A percentile compares a stretch with the other conserved stretches of the same genome.
Evolutionary conservation across 2,888 invertebrate genomes (phyloP).

Genomic region (Lasioglossum calceatum): DNA sequence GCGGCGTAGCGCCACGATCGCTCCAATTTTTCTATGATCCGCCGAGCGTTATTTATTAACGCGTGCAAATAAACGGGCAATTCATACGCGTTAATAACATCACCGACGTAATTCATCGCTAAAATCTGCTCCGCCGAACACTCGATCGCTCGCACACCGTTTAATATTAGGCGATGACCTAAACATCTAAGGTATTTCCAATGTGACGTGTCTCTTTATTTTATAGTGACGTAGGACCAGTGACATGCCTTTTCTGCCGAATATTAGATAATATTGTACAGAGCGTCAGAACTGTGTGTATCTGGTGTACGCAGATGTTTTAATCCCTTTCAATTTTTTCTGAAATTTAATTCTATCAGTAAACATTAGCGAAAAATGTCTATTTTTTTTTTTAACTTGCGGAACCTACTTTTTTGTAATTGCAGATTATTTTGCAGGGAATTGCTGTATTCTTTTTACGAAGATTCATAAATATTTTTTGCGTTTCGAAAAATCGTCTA

Average conservation of each 20-base stretch:
- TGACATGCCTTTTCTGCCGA: neutral
- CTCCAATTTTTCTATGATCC: conserved; percentile 60
- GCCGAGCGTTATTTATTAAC: conserved; percentile 69
- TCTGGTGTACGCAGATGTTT: neutral
- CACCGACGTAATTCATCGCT: conserved; percentile 62
- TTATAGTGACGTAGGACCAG: neutral
- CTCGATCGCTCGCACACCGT: conserved; percentile 51
- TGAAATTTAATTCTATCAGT: no score
- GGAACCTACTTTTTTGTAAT: no score
- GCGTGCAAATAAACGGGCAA: conserved; percentile 66
- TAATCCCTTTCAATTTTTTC: neutral
- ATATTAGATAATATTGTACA: neutral
- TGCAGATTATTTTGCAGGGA: no score
- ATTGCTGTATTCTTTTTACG: no score
- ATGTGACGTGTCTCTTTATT: conserved; percentile 34
- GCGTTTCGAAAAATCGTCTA: no score
- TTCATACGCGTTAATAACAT: conserved; percentile 68
- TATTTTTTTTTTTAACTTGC: no score
- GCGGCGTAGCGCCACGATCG: conserved; percentile 28
- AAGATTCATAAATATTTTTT: no score
- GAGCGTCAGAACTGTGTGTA: neutral
- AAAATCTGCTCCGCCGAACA: conserved; percentile 50
- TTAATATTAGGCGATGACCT: conserved; percentile 71
- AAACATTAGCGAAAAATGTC: no score
- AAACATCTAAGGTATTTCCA: conserved; percentile 56